A percentile compares a stretch with the other conserved stretches of the same genome.
phyloP scores from a whole-genome alignment of 2,888 invertebrate species.

The Perizoma flavofasciatum region DNA sequence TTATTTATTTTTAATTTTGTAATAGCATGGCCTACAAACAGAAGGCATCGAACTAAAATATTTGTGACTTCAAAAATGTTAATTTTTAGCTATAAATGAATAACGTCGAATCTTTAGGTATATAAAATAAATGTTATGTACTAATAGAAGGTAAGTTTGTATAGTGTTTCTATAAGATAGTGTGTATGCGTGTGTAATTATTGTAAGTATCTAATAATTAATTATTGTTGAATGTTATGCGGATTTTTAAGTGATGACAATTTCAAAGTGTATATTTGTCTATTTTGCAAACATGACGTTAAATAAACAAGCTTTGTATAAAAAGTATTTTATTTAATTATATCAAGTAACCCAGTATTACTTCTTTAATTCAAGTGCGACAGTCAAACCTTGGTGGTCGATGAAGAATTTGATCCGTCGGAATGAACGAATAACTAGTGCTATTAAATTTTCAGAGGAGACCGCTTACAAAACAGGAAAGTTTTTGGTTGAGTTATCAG shows the following conservation, averaged over 20 bases:
- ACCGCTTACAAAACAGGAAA: too few species aligned
- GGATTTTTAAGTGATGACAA: constrained; percentile 78
- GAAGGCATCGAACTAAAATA: constrained; percentile 21
- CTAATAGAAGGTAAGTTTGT: constrained; percentile 37
- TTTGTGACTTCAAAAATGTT: constrained; percentile 13
- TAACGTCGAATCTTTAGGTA: constrained; percentile 23
- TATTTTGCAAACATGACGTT: constrained; percentile 84
- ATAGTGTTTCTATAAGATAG: constrained; percentile 43
- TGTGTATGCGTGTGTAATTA: constrained; percentile 64
- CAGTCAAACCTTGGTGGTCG: too few species aligned
- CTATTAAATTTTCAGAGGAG: too few species aligned
- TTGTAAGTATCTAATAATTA: constrained; percentile 54
- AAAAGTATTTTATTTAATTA: constrained; percentile 30
- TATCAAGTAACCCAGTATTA: too few species aligned
- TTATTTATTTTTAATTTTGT: constrained; percentile 40
- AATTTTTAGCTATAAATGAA: constrained; percentile 20
- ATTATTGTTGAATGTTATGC: constrained; percentile 79
- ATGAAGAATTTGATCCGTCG: too few species aligned
- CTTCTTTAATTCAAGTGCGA: too few species aligned
- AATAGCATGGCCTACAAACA: constrained; percentile 18
- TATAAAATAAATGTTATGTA: constrained; percentile 20
- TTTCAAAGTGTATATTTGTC: constrained; percentile 80
- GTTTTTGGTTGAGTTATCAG: too few species aligned
- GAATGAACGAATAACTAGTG: too few species aligned
- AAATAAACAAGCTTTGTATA: constrained; percentile 83